Percentiles rank a stretch among this genome's conserved stretches.
These are phyloP conservation scores for Penaeus indicus DNA, from an alignment of 1,140 invertebrate species.

Conservation along the genomic window DNA sequence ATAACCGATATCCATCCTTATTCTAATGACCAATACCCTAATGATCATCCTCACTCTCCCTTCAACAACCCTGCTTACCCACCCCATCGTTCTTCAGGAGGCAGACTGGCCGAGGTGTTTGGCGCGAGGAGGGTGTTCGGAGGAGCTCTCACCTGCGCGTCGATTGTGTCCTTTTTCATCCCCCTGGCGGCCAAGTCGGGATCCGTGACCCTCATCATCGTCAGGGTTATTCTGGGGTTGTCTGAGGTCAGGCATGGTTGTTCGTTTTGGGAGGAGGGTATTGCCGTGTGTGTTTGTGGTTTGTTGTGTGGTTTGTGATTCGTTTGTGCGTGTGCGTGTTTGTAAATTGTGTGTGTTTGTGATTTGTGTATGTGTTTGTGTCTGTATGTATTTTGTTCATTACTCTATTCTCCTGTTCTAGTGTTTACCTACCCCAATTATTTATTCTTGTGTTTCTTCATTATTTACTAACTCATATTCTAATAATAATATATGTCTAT, in stretches of 20 bases:
- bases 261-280: not conserved
- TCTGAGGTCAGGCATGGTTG: constrained; percentile 45
- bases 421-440: too few species aligned
- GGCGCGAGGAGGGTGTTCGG: constrained; percentile 63
- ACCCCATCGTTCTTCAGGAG: constrained; percentile 66
- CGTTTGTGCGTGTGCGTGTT: not conserved
- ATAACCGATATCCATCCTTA: too few species aligned
- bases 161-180: constrained; percentile 54
- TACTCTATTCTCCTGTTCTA: too few species aligned
- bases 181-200: constrained; percentile 56
- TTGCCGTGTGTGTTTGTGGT: too few species aligned
- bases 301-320: not conserved
- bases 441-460: too few species aligned
- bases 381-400: too few species aligned
- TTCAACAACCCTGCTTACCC: not conserved
- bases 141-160: constrained; percentile 70
- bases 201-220: constrained; percentile 48
- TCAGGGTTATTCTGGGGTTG: constrained; percentile 63
- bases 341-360: too few species aligned
- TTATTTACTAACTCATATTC: too few species aligned
- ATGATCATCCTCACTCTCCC: not conserved
- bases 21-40: too few species aligned
- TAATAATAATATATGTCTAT: too few species aligned
- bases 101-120: constrained; percentile 68
- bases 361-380: too few species aligned